These are phyloP conservation scores for Anneissia japonica DNA, from an alignment of 35 echinoderm and acorn worm genomes.

Conservation along the genomic window DNA sequence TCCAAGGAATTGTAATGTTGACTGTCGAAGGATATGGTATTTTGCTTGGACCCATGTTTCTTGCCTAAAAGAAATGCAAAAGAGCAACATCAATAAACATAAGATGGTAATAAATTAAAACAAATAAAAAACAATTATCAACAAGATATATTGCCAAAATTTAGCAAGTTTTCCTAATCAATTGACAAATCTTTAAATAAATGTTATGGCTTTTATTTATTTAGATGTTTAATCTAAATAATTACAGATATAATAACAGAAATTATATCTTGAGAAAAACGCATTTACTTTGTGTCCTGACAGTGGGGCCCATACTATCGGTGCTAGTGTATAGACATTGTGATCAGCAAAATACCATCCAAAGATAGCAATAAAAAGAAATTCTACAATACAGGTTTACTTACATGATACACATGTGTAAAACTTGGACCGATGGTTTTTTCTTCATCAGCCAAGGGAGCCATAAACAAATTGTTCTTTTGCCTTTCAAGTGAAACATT, in stretches of 20 bases:
- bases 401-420: neutral
- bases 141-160: too few relatives aligned
- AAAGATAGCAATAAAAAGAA: neutral
- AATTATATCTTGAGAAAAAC: too few relatives aligned
- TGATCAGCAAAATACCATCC: neutral
- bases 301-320: too few relatives aligned
- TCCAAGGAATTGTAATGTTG: neutral
- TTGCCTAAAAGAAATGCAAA: neutral
- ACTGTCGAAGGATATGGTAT: conserved; percentile 9
- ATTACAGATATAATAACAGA: too few relatives aligned
- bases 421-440: neutral
- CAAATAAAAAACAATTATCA: too few relatives aligned
- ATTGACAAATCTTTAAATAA: too few relatives aligned
- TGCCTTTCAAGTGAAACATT: neutral
- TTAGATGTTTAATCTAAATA: too few relatives aligned
- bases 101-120: too few relatives aligned
- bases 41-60: conserved; percentile 3
- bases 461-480: neutral
- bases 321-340: too few relatives aligned
- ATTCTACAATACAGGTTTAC: neutral
- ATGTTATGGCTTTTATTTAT: too few relatives aligned
- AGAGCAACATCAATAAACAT: neutral
- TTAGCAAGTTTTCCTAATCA: too few relatives aligned
- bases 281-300: too few relatives aligned
- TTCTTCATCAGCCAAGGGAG: neutral